Evolutionary conservation across 2,888 invertebrate species (phyloP).

Genomic region (Mylabris sibirica): DNA sequence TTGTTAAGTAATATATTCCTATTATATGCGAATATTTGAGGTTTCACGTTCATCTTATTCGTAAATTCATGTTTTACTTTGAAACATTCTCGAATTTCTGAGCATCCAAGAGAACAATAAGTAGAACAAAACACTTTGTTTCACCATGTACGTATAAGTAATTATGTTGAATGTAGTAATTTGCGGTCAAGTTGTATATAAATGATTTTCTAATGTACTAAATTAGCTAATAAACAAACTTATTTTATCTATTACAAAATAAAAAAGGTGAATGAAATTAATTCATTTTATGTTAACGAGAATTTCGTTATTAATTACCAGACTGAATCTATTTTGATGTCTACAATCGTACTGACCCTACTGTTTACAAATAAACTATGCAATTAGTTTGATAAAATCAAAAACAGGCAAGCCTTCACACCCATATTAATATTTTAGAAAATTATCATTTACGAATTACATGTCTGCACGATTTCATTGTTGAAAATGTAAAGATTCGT

Average conservation of each 20-base stretch:
- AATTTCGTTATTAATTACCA: not conserved
- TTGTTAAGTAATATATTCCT: too few relatives aligned
- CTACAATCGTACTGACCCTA: not conserved
- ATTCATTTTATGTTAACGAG: not conserved
- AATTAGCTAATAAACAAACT: not conserved
- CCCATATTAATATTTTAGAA: not conserved
- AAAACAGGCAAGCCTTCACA: not conserved
- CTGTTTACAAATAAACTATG: not conserved
- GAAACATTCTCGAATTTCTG: too few relatives aligned
- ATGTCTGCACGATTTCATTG: not conserved
- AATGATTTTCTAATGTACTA: not conserved
- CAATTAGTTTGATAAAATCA: slow-evolving; percentile 10
- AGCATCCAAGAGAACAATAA: too few relatives aligned
- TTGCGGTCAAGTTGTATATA: too few relatives aligned
- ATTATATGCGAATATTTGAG: too few relatives aligned
- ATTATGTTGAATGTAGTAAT: too few relatives aligned
- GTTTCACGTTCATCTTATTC: too few relatives aligned
- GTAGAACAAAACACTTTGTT: too few relatives aligned
- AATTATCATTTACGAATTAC: not conserved
- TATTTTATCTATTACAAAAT: not conserved
- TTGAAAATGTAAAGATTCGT: not conserved
- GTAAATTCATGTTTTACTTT: too few relatives aligned
- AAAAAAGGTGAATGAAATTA: not conserved
- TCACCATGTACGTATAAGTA: too few relatives aligned
- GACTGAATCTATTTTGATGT: not conserved